Conservation (phyloP, 1,140 invertebrate species). For the Dreissena polymorpha region DNA sequence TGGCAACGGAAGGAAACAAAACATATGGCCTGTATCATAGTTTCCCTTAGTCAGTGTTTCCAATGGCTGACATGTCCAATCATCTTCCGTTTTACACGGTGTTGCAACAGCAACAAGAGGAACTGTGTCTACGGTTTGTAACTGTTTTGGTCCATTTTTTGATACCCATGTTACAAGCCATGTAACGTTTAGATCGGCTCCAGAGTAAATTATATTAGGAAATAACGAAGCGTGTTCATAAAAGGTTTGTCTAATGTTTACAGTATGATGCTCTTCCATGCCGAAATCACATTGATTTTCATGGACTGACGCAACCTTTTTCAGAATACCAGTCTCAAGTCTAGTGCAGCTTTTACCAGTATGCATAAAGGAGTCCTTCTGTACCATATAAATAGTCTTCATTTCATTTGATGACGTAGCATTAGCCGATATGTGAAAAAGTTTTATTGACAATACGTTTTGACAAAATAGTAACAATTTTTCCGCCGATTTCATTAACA, state of each 20-base stretch:
- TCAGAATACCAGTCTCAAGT: no score
- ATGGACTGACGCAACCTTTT: no score
- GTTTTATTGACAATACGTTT: constrained; percentile 59
- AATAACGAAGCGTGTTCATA: not conserved
- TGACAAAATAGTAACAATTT: constrained; percentile 68
- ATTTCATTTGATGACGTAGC: not conserved
- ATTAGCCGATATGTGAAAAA: constrained; percentile 58
- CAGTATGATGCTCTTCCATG: not conserved
- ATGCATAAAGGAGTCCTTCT: not conserved
- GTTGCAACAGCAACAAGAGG: constrained; percentile 37
- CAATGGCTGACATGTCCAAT: not conserved
- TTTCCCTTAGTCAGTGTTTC: constrained; percentile 15
- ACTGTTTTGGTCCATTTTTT: not conserved
- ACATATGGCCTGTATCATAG: constrained; percentile 52
- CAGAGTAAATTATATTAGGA: not conserved
- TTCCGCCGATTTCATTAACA: constrained; percentile 57
- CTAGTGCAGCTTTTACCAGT: not conserved
- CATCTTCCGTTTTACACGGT: not conserved
- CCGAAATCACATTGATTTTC: not conserved
- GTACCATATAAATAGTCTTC: not conserved
- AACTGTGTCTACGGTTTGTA: not conserved
- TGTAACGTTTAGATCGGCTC: not conserved
- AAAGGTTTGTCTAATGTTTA: not conserved
- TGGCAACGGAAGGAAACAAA: constrained; percentile 69
- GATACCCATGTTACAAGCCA: not conserved